Percentiles rank a stretch among this genome's conserved stretches.
These are phyloP conservation scores for Drosophila takahashii DNA, from an alignment of 1,140 invertebrate species.

Conservation along the genomic window DNA sequence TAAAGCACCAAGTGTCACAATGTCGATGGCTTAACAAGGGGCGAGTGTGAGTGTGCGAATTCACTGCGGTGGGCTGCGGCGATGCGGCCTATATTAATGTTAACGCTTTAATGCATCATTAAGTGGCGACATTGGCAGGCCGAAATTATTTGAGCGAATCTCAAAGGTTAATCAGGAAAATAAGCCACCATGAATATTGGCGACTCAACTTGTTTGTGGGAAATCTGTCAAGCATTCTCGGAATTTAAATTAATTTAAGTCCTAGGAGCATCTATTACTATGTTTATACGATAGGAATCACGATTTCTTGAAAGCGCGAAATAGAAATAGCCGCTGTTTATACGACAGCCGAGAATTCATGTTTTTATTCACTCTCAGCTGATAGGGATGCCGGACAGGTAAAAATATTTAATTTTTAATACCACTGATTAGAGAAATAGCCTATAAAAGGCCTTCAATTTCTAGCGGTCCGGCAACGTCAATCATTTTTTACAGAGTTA, in stretches of 20 bases:
- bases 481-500: no score
- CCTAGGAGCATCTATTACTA: no score
- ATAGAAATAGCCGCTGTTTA: no score
- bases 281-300: no score
- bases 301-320: no score
- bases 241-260: constrained; percentile 3
- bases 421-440: no score
- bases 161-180: constrained; percentile 15
- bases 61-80: constrained; percentile 12
- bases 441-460: no score
- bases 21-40: constrained; percentile 32
- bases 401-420: no score
- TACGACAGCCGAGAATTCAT: no score
- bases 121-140: constrained; percentile 42
- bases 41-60: constrained; percentile 10
- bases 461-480: no score
- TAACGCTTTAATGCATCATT: constrained; percentile 77
- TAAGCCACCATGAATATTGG: not conserved
- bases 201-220: not conserved
- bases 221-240: not conserved
- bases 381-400: no score
- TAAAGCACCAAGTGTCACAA: constrained; percentile 74
- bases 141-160: constrained; percentile 11
- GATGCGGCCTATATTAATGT: constrained; percentile 56
- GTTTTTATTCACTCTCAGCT: no score